Conservation (phyloP, 2,888 invertebrate genomes). For the Melanostoma mellinum region DNA sequence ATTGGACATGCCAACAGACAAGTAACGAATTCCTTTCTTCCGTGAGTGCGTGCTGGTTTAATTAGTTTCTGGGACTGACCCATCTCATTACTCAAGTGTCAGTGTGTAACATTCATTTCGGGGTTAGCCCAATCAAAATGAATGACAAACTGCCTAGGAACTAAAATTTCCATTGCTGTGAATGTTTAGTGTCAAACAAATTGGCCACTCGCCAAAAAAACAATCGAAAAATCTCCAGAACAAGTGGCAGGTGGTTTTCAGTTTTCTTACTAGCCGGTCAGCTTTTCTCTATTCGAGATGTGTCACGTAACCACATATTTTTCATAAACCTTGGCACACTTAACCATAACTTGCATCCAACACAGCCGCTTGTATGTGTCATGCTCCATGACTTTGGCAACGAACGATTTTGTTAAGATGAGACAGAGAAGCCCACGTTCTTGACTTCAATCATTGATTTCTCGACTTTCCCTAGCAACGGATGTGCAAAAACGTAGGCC, state of each 20-base stretch:
- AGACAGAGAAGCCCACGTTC: constrained; percentile 39
- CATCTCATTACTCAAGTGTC: no score
- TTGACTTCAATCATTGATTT: constrained; percentile 47
- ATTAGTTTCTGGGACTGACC: no score
- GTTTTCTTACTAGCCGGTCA: not conserved
- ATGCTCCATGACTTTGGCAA: constrained; percentile 5
- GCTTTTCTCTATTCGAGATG: not conserved
- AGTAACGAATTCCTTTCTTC: no score
- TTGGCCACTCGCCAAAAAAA: no score
- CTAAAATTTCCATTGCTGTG: no score
- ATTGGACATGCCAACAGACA: no score
- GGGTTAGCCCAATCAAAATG: no score
- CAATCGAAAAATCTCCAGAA: no score
- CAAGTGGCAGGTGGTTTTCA: not conserved
- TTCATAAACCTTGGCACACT: not conserved
- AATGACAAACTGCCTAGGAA: no score
- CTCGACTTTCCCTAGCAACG: constrained; percentile 47
- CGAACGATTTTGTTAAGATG: not conserved
- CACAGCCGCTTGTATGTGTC: constrained; percentile 14
- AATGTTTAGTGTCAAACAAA: no score
- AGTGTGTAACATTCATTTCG: no score
- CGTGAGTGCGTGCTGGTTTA: no score
- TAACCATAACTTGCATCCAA: constrained; percentile 9
- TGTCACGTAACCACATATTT: not conserved
- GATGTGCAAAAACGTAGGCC: not conserved